Base-by-base conservation (phyloP, 2,113 vertebrate species). In the Poeciliopsis occidentalis region DNA sequence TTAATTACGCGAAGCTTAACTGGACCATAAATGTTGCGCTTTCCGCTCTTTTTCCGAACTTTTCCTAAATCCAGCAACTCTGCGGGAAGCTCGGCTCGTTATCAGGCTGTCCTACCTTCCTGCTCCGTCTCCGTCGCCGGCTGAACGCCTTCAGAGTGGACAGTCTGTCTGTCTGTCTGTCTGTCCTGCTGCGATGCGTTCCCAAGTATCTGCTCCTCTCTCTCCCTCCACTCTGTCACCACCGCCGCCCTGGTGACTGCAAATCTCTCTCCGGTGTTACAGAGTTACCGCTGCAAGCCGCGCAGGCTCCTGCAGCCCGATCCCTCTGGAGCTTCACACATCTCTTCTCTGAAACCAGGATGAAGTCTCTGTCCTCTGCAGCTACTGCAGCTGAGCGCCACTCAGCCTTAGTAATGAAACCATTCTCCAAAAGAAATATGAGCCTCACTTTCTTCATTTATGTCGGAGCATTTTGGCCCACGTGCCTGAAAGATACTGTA, bases 111-210 rank as follows among this genome's bases (percentile, higher is more conserved):
- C 92, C 83, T 93, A 94, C 93, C 93, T 94, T 92, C 91, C 86
- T 91, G 82, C 90, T 92, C 90, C 91, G 89, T 81, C 82, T 92
- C 90, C 87, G 88, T 89, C 78, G 85, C 85, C 82, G 89, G 89
- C 85, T 89, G 86, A 71, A 89, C 87, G 90, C 86, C 87, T 88
- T 85, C 85, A 89, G 90, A 77, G 76, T 87, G 86, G 84, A 89
- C 82, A 86, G 87, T 84, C 73, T 77, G 91, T 92, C 93, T 31
- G 30, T 32, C 93, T 31, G 30, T 32, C 31, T 34, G 32, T 84
- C 73, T 78, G 91, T 92, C 93, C 90, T 84, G 91, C 88, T 91
- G 93, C 89, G 91, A 90, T 74, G 91, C 87, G 85, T 82, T 84
- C 44, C 88, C 82, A 88, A 88, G 88, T 85, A 84, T 90, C 87